phyloP scores from a whole-genome alignment of 2,888 invertebrate species.

The Melieria picta region DNA sequence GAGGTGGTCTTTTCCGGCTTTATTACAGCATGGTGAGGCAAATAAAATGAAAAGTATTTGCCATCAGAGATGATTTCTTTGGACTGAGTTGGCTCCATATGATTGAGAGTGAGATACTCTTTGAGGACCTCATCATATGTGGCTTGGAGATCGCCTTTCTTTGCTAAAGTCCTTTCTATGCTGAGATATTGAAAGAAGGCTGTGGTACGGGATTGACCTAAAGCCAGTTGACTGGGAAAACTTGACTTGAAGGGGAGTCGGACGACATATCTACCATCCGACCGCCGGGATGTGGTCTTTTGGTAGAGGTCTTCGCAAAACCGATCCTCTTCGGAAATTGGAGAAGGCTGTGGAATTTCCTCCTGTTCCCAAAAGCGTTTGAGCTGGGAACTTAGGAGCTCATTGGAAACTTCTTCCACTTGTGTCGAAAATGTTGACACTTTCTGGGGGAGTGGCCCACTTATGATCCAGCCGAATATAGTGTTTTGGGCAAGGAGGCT shows the following conservation, averaged over 20 bases:
- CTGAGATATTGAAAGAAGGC: too few relatives aligned
- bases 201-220: too few relatives aligned
- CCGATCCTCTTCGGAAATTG: too few relatives aligned
- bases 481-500: slow-evolving; percentile 25
- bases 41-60: slow-evolving; percentile 20
- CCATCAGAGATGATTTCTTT: neutral
- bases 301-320: too few relatives aligned
- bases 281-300: too few relatives aligned
- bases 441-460: slow-evolving; percentile 15
- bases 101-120: slow-evolving; percentile 22
- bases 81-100: slow-evolving; percentile 21
- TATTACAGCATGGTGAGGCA: slow-evolving; percentile 41
- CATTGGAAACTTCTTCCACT: neutral
- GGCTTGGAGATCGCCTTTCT: too few relatives aligned
- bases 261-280: neutral
- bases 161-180: too few relatives aligned
- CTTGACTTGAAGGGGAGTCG: too few relatives aligned
- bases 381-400: neutral
- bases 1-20: slow-evolving; percentile 37
- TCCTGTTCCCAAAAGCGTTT: slow-evolving; percentile 26
- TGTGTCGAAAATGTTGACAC: slow-evolving; percentile 21
- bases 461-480: slow-evolving; percentile 25
- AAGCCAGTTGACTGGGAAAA: too few relatives aligned
- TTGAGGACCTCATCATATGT: too few relatives aligned
- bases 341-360: neutral